phyloP scores from a whole-genome alignment of 2,797 vertebrate genomes.

The Ctenosaura bakeri region DNA sequence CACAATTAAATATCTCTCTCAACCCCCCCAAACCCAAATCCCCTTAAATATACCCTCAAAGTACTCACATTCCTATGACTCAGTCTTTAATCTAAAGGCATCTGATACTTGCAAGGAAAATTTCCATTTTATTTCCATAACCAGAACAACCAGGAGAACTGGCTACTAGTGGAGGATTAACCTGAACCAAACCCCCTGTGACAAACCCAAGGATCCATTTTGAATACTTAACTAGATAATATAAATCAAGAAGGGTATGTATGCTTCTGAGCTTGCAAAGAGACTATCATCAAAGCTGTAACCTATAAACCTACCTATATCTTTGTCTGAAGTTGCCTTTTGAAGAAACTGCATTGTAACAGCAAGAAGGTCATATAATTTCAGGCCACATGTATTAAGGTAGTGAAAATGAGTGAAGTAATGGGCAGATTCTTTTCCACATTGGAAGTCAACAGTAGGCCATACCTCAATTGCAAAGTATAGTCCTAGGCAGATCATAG shows the following conservation, averaged over 20 bases:
- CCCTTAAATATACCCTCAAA: neutral
- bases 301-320: neutral
- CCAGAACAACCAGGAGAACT: neutral
- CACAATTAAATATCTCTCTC: neutral
- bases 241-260: constrained; percentile 1
- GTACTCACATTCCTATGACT: constrained; percentile 1
- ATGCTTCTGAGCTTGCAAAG: neutral
- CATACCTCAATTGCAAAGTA: neutral
- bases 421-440: neutral
- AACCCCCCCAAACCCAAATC: neutral
- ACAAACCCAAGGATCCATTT: neutral
- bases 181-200: neutral
- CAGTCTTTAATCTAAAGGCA: neutral
- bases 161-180: neutral
- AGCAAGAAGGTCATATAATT: neutral
- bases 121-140: neutral
- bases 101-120: neutral
- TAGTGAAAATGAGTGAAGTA: neutral
- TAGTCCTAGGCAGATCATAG: neutral
- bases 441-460: neutral
- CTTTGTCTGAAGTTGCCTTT: neutral
- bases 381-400: neutral
- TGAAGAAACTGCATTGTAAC: neutral
- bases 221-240: neutral
- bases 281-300: neutral